Base-by-base conservation (phyloP, 2,113 vertebrate species). In the Asarcornis scutulata region DNA sequence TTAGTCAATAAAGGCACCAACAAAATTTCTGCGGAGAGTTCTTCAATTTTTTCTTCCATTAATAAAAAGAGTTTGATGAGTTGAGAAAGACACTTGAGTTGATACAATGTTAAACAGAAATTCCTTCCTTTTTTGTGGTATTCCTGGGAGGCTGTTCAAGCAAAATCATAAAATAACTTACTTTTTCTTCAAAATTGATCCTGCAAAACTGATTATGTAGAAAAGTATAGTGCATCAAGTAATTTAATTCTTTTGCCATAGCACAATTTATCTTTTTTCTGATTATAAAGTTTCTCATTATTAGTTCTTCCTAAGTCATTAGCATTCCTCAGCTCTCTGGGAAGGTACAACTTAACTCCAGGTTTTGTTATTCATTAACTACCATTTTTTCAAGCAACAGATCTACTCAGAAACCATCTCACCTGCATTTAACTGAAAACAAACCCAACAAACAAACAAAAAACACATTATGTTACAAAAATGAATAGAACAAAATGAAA, bases 71-170 rank as follows among this genome's bases (percentile, higher is more conserved):
- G 97, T 89, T 98, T 97, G 91, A 97, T 96, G 69, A 99, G 97
- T 87, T 98, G 97, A 76, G 98, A 98, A 94, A 99, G 98, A 67
- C 98, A 98, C 93, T 91, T 98, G 85, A 99, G 97, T 95, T 99
- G 99, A 97, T 99, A 97, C 55, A 98, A 97, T 13, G 98, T 99
- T 86, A 99, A 97, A 91, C 97, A 98, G 93, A 98, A 97, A 86
- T 97, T 98, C 63, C 97, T 97, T 89, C 83, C 97, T 97, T 98
- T 98, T 73, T 88, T 94, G 18, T 96, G 95, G 89, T 63, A 93
- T 78, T 98, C 98, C 81, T 98, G 95, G 48, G 98, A 98, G 52
- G 96, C 99, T 99, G 96, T 76, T 83, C 38, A 95, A 97, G 85
- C 53, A 97, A 97, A 91, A 93, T 44, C 10, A 91, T 8, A 94